Evolutionary conservation across 2,888 invertebrate species (phyloP).

Genomic region (Lasioglossum figueresi): DNA sequence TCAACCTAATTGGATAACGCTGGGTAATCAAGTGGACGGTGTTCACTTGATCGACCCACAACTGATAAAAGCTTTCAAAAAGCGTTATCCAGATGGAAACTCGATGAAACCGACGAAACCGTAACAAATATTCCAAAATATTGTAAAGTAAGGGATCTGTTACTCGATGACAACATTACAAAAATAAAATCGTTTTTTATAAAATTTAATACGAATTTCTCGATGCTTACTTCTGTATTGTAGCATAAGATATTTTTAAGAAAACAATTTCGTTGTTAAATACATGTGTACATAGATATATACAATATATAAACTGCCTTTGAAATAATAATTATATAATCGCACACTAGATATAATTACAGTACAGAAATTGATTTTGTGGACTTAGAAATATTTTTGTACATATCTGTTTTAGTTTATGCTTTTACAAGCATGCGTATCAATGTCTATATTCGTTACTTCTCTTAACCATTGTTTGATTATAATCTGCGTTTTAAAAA

Average conservation of each 20-base stretch:
- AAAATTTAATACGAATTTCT: constrained; percentile 16
- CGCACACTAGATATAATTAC: constrained; percentile 37
- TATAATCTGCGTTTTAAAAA: constrained; percentile 33
- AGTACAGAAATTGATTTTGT: constrained; percentile 35
- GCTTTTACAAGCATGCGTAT: constrained; percentile 26
- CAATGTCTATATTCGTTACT: constrained; percentile 3
- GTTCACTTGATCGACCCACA: constrained; percentile 96
- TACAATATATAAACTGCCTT: constrained; percentile 35
- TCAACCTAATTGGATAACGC: constrained; percentile 98
- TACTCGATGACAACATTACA: constrained; percentile 43
- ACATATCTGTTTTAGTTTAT: constrained; percentile 36
- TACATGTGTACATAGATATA: constrained; percentile 21
- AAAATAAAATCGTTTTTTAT: constrained; percentile 41
- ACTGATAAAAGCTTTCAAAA: constrained; percentile 94
- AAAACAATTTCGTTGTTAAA: constrained; percentile 28
- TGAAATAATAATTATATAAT: constrained; percentile 25
- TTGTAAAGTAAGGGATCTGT: constrained; percentile 34
- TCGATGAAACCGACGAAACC: constrained; percentile 85
- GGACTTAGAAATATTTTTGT: constrained; percentile 50
- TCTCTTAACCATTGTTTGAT: constrained; percentile 2
- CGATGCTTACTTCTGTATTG: constrained; percentile 11
- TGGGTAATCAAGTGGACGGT: constrained; percentile 98
- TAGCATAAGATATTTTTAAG: constrained; percentile 4
- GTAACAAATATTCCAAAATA: constrained; percentile 54
- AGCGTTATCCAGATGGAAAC: constrained; percentile 96